Conservation (phyloP, 2,797 vertebrate genomes). For the Labroides dimidiatus region DNA sequence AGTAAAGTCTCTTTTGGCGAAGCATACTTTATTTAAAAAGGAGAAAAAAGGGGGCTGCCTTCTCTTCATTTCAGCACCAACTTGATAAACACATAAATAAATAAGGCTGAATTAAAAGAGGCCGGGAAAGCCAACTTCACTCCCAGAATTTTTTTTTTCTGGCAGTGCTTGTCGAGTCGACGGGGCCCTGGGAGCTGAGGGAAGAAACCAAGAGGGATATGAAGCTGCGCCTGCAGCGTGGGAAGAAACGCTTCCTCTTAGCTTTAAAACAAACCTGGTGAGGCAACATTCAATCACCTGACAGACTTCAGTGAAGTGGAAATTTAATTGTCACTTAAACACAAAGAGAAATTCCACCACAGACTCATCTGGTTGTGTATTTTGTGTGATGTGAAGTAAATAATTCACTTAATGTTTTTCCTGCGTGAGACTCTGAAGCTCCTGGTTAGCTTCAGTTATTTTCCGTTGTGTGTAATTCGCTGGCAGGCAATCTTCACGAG, state of each 20-base stretch:
- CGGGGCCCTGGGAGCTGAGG: slow-evolving; percentile 31
- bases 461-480: slow-evolving; percentile 27
- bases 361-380: neutral
- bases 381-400: neutral
- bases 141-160: slow-evolving; percentile 42
- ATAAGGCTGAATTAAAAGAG: slow-evolving; percentile 44
- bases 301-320: neutral
- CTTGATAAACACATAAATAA: slow-evolving; percentile 51
- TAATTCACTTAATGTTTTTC: neutral
- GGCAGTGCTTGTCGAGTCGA: slow-evolving; percentile 32
- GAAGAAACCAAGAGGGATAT: slow-evolving; percentile 36
- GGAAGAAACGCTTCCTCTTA: slow-evolving; percentile 47
- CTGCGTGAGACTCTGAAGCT: slow-evolving; percentile 6
- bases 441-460: neutral
- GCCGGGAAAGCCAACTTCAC: slow-evolving; percentile 35
- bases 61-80: slow-evolving; percentile 42
- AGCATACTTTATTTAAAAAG: slow-evolving; percentile 17
- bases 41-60: neutral
- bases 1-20: slow-evolving; percentile 48
- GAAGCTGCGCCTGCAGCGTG: slow-evolving; percentile 48
- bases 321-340: neutral
- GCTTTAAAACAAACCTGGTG: slow-evolving; percentile 4
- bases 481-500: slow-evolving; percentile 23
- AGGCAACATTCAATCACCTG: slow-evolving; percentile 21
- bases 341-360: neutral